Evolutionary conservation across 2,113 vertebrate species (phyloP), one percentile per base, ranked within the genome.

Genomic region (Pedionomus torquatus): DNA sequence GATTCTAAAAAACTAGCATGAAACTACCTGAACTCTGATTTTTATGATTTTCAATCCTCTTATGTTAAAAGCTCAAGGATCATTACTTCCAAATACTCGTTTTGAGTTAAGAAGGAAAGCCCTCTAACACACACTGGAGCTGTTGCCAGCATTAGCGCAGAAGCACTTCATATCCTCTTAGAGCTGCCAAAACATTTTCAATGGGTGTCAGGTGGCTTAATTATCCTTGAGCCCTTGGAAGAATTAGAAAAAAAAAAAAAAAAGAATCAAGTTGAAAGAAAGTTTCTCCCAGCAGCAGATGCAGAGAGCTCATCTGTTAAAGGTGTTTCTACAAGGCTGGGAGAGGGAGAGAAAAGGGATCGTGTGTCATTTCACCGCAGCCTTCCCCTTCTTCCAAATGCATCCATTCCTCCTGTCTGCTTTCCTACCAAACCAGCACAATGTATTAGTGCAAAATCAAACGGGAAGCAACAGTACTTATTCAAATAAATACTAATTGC

Each of bases 171-270:
- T 80, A 97, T 87, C 95, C 90, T 95, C 97, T 95, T 89, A 91
- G 77, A 91, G 95, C 94, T 97, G 97, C 87, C 95, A 93, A 97
- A 96, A 87, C 95, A 92, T 95, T 95, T 95, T 92, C 87, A 95
- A 43, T 92, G 57, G 91, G 71, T 84, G 92, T 94, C 96, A 97
- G 94, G 96, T 94, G 94, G 82, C 89, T 95, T 90, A 95, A 95
- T 97, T 97, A 96, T 89, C 85, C 87, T 41, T 52, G 70, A 95
- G 91, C 54, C 84, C 57, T 96, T 95, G 89, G 93, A 95, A 90
- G 89, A 85, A 82, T 90, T 91, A 95, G 94, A 95, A 87, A 83
- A 95, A 65, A 85, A 92, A 52, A 95, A 94, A 95, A 87, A 83
- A 96, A 63, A 85, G 91, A 52, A 5, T 85, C 95, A 93, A 94